Base-by-base conservation (phyloP, 2,113 vertebrate species). In the Sitta europaea region DNA sequence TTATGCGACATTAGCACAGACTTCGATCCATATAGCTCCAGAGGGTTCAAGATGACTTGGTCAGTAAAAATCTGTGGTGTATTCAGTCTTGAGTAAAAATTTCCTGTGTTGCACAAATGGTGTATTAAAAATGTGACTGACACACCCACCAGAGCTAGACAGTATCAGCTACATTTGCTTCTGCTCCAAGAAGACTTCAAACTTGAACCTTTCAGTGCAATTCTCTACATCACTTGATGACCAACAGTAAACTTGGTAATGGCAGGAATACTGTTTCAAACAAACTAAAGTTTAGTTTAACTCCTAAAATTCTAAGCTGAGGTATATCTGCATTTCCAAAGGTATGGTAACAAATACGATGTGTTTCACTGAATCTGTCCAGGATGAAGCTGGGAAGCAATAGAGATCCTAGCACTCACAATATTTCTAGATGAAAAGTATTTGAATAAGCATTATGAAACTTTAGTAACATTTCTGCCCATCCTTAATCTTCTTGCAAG, bases 381-480 rank as follows among this genome's bases (percentile, higher is more conserved):
- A 72, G n/a, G n/a, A 93, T 73, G 76, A 97, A 93, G 82, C 92
- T 96, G 85, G 85, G 92, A 97, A 97, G 92, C 86, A 92, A 90
- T 2, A 77, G 75, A 76, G 63, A 97, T 92, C 83, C 76, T 91
- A 45, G 16, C 40, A 76, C 45, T 76, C 24, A 13, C 42, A 27
- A 24, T 89, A 63, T 87, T 87, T 79, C 77, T 53, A 31, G 38
- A 61, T 4, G 1, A 71, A 55, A 81, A 70, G 14, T 77, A 68
- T 73, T 75, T 50, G 38, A 66, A 62, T 82, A 71, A 88, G 73
- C 47, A 27, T 88, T 88, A 91, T 36, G 51, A 96, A 92, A 85
- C n/a, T 53, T 65, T 12, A 27, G 62, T 70, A 73, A 53, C 21
- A 16, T 86, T 88, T 67, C 63, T 88, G 63, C 72, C 78, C 45